Base-by-base conservation (phyloP, 2,113 vertebrate genomes). In the Chrysemys picta region DNA sequence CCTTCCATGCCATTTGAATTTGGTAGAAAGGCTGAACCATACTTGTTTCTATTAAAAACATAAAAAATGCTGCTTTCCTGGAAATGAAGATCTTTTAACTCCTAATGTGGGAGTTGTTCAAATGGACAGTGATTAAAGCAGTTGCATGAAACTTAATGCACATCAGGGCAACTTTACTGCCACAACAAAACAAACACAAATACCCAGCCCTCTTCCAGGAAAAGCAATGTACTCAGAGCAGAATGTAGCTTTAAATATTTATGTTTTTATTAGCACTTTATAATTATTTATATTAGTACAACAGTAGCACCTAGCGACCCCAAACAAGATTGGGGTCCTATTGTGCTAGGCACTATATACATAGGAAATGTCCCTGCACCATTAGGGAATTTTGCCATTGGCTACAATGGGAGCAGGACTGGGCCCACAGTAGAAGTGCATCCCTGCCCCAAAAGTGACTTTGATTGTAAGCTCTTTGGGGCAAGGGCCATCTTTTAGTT, bases 1-100 rank as follows among this genome's bases (percentile, higher is more conserved):
- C 97, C 98, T 98, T 98, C 98, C 97, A 97, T 97, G 97, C 89
- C 98, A 96, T 98, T 97, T 97, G 95, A 98, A 98, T 98, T 98
- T 98, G 96, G 97, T 97, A 97, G 95, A 96, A 93, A 97, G 80
- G 53, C 92, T 97, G 95, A 97, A 98, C 93, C 92, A 86, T 96
- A 97, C 56, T 95, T 72, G 59, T 96, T 94, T 96, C 94, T 96
- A 97, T 97, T 97, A 95, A 97, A 97, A 96, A 96, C 84, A 94
- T 95, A 91, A 97, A 98, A 94, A 21, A 19, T 75, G 45, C 38
- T 19, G 50, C 89, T 90, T 94, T 96, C 91, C 91, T 89, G 84
- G 92, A 97, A 97, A 94, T 91, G 94, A 85, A 97, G 86, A 89
- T 93, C 90, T 87, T 38, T 95, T 93, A 94, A 89, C 84, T 95